A percentile compares a stretch with the other conserved stretches of the same genome.
These are phyloP conservation scores for Pica pica DNA, from an alignment of 2,113 vertebrate species.

Conservation along the genomic window DNA sequence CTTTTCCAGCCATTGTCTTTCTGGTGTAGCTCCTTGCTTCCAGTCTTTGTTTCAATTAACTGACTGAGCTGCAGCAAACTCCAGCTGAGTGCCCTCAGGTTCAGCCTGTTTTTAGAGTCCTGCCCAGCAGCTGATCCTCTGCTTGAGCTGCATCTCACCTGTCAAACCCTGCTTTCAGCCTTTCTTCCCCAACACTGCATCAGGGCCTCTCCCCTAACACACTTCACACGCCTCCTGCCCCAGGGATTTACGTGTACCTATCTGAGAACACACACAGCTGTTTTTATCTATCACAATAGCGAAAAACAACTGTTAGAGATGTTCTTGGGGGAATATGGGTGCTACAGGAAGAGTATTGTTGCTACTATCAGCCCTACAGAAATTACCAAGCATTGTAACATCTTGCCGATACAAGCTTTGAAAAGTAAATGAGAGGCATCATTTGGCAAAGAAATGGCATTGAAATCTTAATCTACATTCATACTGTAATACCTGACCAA, in stretches of 20 bases:
- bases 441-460: neutral
- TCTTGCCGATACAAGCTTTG: neutral
- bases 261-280: neutral
- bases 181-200: neutral
- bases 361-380: neutral
- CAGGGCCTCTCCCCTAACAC: neutral
- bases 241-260: neutral
- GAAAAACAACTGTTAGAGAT: neutral
- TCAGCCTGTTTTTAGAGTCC: neutral
- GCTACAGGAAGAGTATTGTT: neutral
- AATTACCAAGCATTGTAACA: neutral
- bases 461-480: neutral
- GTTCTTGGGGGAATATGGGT: rapidly evolving
- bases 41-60: neutral
- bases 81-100: neutral
- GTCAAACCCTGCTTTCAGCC: neutral
- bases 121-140: neutral
- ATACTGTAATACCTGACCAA: neutral
- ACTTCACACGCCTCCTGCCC: neutral
- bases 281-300: neutral
- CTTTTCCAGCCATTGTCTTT: neutral
- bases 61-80: neutral
- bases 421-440: neutral
- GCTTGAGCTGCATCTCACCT: neutral
- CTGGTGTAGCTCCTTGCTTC: neutral